Base-by-base conservation (phyloP, 2,888 invertebrate genomes). In the Agrotis segetum region DNA sequence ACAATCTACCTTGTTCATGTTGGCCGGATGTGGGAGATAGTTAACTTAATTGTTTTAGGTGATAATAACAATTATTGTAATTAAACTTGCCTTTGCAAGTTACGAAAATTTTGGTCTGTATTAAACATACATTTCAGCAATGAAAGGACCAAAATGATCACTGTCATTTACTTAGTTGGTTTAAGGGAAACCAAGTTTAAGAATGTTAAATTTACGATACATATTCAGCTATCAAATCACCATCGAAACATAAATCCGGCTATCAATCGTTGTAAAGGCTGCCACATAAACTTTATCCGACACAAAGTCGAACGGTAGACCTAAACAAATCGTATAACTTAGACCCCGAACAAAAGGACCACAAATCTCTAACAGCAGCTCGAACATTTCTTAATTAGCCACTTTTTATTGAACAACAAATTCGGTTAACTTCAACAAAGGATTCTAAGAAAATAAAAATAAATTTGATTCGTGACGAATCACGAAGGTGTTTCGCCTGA, bases 391-490 rank as follows among this genome's bases (percentile, higher is more conserved):
- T 95, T 96, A 96, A 95, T 96, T 96, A 95, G 94, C 89, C 90
- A 89, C 89, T 93, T 95, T 95, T 95, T 94, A 94, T 93, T 92
- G 90, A 89, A 92, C 93, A 92, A 94, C 95, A 95, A 95, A 95
- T 96, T 96, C 95, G 92, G 95, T 95, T 94, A 95, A 92, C 92
- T 91, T 90, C 87, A 92, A 95, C 95, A 96, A 96, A 95, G 93
- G 94, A 87, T 90, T 92, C 94, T 91, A 89, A 93, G 92, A 93
- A 88, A 95, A 95, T 94, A 95, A 95, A 94, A 96, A 93, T 94
- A 95, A 95, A 94, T 91, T 91, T 92, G 92, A 91, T 90, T 94
- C 95, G 95, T 96, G 96, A 96, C 96, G 96, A 95, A 96, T 96
- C 95, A 91, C 88, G 89, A 91, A 92, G 94, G 94, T 95, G 95